Conservation (phyloP, 2,888 invertebrate species). For the Callyntrura guangdongensis region DNA sequence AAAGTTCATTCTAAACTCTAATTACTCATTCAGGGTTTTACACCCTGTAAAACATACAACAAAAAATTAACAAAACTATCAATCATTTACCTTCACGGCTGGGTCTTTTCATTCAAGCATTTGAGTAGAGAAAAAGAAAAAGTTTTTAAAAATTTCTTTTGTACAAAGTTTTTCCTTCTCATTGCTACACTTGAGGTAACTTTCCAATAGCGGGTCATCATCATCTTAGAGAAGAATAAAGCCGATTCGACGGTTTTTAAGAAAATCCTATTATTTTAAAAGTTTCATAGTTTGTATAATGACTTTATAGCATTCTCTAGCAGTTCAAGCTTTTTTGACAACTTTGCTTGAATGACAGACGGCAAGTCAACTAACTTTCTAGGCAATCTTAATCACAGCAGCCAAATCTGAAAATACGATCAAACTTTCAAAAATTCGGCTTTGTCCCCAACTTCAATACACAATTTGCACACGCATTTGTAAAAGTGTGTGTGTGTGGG, state of each 20-base stretch:
- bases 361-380: conserved; percentile 56
- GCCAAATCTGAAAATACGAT: conserved; percentile 42
- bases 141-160: conserved; percentile 1
- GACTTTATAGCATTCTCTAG: not conserved
- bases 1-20: conserved; percentile 16
- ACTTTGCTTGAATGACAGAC: not conserved
- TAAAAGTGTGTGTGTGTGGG: not conserved
- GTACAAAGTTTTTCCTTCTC: not conserved
- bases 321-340: not conserved
- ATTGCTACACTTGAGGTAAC: conserved; percentile 10
- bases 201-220: conserved; percentile 37
- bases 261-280: not conserved
- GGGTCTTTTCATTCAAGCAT: not conserved
- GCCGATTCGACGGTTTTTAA: conserved; percentile 17
- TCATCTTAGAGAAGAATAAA: conserved; percentile 24
- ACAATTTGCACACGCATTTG: conserved; percentile 14
- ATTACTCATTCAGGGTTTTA: conserved; percentile 9
- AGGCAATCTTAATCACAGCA: conserved; percentile 16
- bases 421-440: conserved; percentile 58
- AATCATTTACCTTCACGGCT: not conserved
- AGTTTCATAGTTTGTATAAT: not conserved
- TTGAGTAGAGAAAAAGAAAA: conserved; percentile 4
- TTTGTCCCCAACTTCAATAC: conserved; percentile 3
- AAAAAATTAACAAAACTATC: conserved; percentile 5
- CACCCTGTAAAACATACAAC: not conserved